These are phyloP conservation scores for Zygaena filipendulae DNA, from an alignment of 2,888 invertebrate genomes.

Conservation along the genomic window DNA sequence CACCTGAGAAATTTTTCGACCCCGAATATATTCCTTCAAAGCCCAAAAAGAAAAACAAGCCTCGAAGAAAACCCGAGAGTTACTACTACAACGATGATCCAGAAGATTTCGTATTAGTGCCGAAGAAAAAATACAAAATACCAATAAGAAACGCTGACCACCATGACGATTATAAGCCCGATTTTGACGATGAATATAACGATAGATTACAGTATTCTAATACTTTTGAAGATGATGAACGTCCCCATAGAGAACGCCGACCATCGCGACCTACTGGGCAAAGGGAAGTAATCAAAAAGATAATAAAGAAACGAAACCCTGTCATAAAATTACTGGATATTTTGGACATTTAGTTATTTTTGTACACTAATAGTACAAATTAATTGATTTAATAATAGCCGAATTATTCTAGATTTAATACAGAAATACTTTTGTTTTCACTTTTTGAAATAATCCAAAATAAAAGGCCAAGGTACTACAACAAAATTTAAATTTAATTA, in stretches of 20 bases:
- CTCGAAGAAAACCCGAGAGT: constrained; percentile 35
- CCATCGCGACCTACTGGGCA: constrained; percentile 28
- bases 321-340: constrained; percentile 51
- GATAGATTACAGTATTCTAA: constrained; percentile 19
- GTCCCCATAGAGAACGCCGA: constrained; percentile 33
- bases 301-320: constrained; percentile 49
- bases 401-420: too few species aligned
- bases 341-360: constrained; percentile 57
- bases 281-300: constrained; percentile 45
- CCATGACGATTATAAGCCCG: constrained; percentile 35
- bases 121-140: constrained; percentile 49
- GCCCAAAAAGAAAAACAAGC: constrained; percentile 44
- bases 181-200: constrained; percentile 43
- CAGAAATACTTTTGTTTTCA: too few species aligned
- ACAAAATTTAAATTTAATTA: too few species aligned
- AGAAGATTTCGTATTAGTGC: constrained; percentile 50
- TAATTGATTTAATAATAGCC: too few species aligned
- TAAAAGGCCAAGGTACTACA: too few species aligned
- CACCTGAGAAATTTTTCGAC: constrained; percentile 30
- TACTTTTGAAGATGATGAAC: constrained; percentile 32
- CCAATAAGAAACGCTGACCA: constrained; percentile 32
- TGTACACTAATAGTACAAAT: too few species aligned
- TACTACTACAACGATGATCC: constrained; percentile 32
- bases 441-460: too few species aligned
- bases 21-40: constrained; percentile 36